Evolutionary conservation across 2,113 vertebrate species (phyloP), one percentile per base, ranked within the genome.

Genomic region (Protobothrops mucrosquamatus): DNA sequence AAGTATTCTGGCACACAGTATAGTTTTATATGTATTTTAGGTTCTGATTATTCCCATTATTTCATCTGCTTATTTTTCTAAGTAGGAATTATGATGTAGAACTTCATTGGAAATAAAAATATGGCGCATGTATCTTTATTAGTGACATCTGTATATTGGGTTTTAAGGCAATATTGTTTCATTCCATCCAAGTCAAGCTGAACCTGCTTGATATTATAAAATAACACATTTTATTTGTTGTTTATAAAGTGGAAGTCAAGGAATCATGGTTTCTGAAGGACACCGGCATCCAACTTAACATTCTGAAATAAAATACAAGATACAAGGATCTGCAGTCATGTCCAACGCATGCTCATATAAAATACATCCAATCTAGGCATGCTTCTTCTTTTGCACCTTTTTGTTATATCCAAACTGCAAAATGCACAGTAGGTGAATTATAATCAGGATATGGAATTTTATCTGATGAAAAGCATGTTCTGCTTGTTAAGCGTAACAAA

Each of bases 401-500:
- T 95, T 95, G 87, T 96, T 96, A 97, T 92, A 93, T 93, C 93
- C 96, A 96, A 94, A 97, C 96, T 95, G 94, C 85, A 90, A 97
- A 94, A 93, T 96, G 95, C 94, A 95, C 93, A 90, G 91, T 94
- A 85, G 29, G 92, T n/a, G 87, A 88, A 59, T 95, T 56, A 92
- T 89, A 86, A 95, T 91, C 54, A 93, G 89, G 94, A 92, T 91
- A 91, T 91, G 93, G 81, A 94, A 88, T 93, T 94, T 93, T 95
- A 92, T 96, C 96, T 86, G 88, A 93, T 93, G 92, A 91, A 89
- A 97, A 96, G 55, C 93, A 96, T 93, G 34, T 29, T 95, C 94
- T 95, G 95, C 95, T 96, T 96, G 93, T 94, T 96, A 96, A 97
- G 97, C 97, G 96, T 97, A 97, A 97, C 96, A 97, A 98, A 98